Evolutionary conservation across 92 coral and sea anemone genomes (phyloP).

Genomic region (Zoanthus sociatus): DNA sequence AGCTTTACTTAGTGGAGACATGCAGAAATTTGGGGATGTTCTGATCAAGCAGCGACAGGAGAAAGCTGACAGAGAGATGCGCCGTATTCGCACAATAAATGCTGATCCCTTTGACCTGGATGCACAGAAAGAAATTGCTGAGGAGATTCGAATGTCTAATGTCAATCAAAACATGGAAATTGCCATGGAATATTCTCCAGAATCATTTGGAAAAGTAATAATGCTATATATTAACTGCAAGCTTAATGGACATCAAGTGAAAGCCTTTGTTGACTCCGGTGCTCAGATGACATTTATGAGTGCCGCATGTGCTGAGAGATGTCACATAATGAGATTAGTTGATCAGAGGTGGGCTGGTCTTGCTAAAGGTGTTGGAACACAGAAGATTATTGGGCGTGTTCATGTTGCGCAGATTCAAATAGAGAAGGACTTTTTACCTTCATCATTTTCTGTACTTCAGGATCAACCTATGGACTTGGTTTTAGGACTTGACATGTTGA

Average conservation of each 20-base stretch:
- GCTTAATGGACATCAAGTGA: constrained; percentile 94
- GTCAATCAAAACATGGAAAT: constrained; percentile 97
- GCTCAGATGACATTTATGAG: constrained; percentile 99
- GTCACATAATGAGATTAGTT: constrained; percentile 86
- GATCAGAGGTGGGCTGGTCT: constrained; percentile 97
- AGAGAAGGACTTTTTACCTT: constrained; percentile 91
- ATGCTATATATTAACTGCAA: constrained; percentile 94
- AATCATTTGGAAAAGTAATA: constrained; percentile 91
- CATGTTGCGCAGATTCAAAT: constrained; percentile 97
- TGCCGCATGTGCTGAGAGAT: constrained; percentile 95
- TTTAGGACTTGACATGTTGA: constrained; percentile 94
- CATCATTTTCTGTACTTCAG: constrained; percentile 94
- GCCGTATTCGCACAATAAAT: constrained; percentile 88
- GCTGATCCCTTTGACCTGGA: constrained; percentile 94
- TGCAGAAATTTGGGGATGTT: constrained; percentile 78
- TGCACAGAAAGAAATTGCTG: constrained; percentile 96
- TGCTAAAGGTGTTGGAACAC: constrained; percentile 98
- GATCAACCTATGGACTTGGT: constrained; percentile 96
- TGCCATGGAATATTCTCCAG: constrained; percentile 97
- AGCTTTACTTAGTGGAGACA: constrained; percentile 82
- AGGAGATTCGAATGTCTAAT: constrained; percentile 91
- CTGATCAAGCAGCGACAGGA: constrained; percentile 82
- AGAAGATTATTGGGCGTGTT: constrained; percentile 96
- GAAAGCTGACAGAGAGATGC: constrained; percentile 83
- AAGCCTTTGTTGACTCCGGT: constrained; percentile 99